These are phyloP conservation scores for Porites cylindrica DNA, from an alignment of 92 coral and sea anemone species.

Conservation along the genomic window DNA sequence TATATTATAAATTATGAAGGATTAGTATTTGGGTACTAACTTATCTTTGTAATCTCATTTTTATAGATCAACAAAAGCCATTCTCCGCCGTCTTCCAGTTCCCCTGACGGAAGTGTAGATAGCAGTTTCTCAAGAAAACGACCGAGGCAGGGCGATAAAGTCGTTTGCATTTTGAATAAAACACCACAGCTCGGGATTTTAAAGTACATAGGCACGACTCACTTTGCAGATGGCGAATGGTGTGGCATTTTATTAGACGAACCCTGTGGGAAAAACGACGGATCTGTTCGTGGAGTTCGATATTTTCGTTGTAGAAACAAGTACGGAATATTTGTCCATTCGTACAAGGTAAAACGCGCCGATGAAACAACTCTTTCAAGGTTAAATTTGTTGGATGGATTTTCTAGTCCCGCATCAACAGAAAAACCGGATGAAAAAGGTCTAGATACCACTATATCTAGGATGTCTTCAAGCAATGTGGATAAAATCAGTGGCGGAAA, in stretches of 20 bases:
- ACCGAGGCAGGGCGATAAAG: slow-evolving; percentile 79
- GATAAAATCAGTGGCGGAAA: background rate
- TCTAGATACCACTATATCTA: background rate
- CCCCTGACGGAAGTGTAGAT: slow-evolving; percentile 17
- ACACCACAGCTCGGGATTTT: slow-evolving; percentile 79
- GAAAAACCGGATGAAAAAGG: background rate
- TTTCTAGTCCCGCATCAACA: slow-evolving; percentile 23
- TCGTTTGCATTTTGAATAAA: slow-evolving; percentile 88
- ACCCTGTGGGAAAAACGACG: slow-evolving; percentile 97
- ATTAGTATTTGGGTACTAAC: slow-evolving; percentile 12
- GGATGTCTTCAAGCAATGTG: slow-evolving; percentile 41
- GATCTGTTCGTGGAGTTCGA: slow-evolving; percentile 89
- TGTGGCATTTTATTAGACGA: slow-evolving; percentile 90
- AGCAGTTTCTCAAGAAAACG: slow-evolving; percentile 5
- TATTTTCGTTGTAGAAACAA: slow-evolving; percentile 86
- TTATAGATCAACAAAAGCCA: slow-evolving; percentile 14
- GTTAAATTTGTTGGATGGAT: slow-evolving; percentile 35
- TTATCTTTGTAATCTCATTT: background rate
- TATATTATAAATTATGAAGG: background rate
- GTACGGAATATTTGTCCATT: slow-evolving; percentile 96
- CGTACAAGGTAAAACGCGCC: slow-evolving; percentile 83
- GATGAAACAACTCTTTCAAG: slow-evolving; percentile 39
- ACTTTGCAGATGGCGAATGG: slow-evolving; percentile 95
- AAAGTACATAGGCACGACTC: slow-evolving; percentile 85
- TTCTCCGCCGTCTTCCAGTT: slow-evolving; percentile 18